A percentile compares a stretch with the other conserved stretches of the same genome.
phyloP scores from a whole-genome alignment of 2,888 invertebrate species.

The Drosophila basisetae region DNA sequence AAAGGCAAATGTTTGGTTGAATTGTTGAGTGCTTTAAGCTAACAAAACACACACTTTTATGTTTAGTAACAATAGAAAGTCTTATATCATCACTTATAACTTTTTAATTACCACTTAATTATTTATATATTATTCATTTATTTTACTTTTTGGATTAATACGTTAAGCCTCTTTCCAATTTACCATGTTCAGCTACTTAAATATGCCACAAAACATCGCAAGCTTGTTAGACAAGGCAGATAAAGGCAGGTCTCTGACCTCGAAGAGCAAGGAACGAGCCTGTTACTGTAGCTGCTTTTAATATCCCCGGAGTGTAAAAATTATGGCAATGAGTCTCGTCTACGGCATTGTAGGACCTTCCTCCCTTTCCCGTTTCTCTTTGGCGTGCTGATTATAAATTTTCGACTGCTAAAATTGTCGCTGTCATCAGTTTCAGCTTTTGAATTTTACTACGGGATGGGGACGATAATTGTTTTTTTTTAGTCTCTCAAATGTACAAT shows the following conservation, averaged over 20 bases:
- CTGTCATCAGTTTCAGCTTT: neutral
- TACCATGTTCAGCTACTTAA: constrained; percentile 30
- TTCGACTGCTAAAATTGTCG: neutral
- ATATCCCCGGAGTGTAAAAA: constrained; percentile 32
- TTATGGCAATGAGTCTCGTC: constrained; percentile 40
- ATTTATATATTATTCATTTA: constrained; percentile 11
- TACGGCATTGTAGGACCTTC: constrained; percentile 5
- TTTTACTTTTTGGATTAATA: neutral
- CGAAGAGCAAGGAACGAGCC: constrained; percentile 26
- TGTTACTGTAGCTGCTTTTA: constrained; percentile 8
- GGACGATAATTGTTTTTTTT: neutral
- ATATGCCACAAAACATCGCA: constrained; percentile 29
- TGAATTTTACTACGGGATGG: neutral
- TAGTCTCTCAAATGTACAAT: neutral
- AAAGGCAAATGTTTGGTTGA: neutral
- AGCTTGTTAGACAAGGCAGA: constrained; percentile 21
- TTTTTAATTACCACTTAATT: neutral
- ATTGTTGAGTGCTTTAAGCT: neutral
- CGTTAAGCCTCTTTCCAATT: neutral
- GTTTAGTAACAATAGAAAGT: neutral
- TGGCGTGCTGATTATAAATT: neutral
- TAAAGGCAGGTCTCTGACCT: constrained; percentile 35
- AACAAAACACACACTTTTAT: neutral
- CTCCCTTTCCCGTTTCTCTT: neutral
- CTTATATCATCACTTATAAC: neutral